A percentile compares a stretch with the other conserved stretches of the same genome.
phyloP scores from a whole-genome alignment of 1,140 invertebrate species.

The Zaprionus africanus region DNA sequence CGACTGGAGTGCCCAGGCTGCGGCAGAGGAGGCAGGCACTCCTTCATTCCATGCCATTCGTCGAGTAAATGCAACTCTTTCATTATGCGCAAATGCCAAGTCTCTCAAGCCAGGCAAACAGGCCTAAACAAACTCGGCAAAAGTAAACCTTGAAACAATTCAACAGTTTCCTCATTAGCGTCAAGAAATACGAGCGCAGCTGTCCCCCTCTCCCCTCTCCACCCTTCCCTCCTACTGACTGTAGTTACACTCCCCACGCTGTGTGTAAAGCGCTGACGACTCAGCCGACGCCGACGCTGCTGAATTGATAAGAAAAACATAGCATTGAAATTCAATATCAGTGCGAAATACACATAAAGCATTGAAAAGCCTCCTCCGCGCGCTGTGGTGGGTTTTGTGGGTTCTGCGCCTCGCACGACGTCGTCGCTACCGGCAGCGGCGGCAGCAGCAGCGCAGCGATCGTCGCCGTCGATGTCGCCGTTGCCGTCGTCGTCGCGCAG shows the following conservation, averaged over 20 bases:
- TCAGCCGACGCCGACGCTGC: conserved; percentile 29
- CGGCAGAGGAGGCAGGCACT: conserved; percentile 38
- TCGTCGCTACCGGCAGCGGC: conserved; percentile 49
- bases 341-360: conserved; percentile 59
- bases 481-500: conserved; percentile 21
- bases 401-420: conserved; percentile 30
- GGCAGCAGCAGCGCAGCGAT: conserved; percentile 26
- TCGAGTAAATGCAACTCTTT: conserved; percentile 73
- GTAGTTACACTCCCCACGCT: neutral
- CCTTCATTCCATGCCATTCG: conserved; percentile 41
- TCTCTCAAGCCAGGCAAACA: conserved; percentile 52
- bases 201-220: neutral
- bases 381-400: conserved; percentile 51
- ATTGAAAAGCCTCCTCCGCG: conserved; percentile 44
- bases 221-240: too few species aligned
- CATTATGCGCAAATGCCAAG: conserved; percentile 74
- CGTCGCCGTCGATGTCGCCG: conserved; percentile 18
- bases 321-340: conserved; percentile 75
- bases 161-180: conserved; percentile 79
- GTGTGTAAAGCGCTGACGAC: conserved; percentile 20
- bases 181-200: conserved; percentile 44
- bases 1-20: neutral
- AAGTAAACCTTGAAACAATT: conserved; percentile 80
- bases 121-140: conserved; percentile 71
- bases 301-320: conserved; percentile 57